Evolutionary conservation across 1,140 invertebrate genomes (phyloP).

Genomic region (Oryzaephilus surinamensis): DNA sequence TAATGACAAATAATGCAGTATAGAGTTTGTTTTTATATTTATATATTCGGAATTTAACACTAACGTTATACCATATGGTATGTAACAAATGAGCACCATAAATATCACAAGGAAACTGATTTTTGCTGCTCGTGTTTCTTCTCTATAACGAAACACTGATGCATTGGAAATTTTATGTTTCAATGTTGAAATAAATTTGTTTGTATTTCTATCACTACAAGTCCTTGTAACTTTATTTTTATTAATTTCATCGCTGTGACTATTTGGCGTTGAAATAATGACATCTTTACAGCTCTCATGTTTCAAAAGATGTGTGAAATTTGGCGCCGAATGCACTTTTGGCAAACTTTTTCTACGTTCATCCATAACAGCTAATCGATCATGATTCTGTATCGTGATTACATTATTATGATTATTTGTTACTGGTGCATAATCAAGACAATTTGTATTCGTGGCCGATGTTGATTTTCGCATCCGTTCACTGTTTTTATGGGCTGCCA

Average conservation of each 20-base stretch:
- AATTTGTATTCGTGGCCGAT: slow-evolving; percentile 17
- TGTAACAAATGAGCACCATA: slow-evolving; percentile 59
- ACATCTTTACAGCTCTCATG: slow-evolving; percentile 9
- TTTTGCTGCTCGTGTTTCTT: slow-evolving; percentile 69
- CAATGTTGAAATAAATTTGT: slow-evolving; percentile 55
- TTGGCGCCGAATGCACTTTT: slow-evolving; percentile 30
- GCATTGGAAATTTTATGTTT: slow-evolving; percentile 70
- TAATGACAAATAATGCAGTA: slow-evolving; percentile 44
- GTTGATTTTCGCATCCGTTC: slow-evolving; percentile 49
- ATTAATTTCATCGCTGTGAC: not conserved
- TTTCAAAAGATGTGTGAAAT: slow-evolving; percentile 23
- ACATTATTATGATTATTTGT: too few relatives aligned
- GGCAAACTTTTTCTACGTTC: slow-evolving; percentile 13
- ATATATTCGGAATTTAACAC: slow-evolving; percentile 35
- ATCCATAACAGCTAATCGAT: too few relatives aligned
- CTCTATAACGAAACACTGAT: slow-evolving; percentile 68
- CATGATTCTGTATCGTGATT: too few relatives aligned
- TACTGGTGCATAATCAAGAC: slow-evolving; percentile 13
- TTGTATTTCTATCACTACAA: slow-evolving; percentile 36
- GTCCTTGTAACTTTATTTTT: slow-evolving; percentile 23
- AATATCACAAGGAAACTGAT: slow-evolving; percentile 63
- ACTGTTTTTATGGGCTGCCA: slow-evolving; percentile 57
- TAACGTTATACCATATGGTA: slow-evolving; percentile 51
- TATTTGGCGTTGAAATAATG: slow-evolving; percentile 4
- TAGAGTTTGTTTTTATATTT: slow-evolving; percentile 34